Evolutionary conservation across 35 echinoderm and acorn worm species (phyloP).

Genomic region (Apostichopus parvimensis): DNA sequence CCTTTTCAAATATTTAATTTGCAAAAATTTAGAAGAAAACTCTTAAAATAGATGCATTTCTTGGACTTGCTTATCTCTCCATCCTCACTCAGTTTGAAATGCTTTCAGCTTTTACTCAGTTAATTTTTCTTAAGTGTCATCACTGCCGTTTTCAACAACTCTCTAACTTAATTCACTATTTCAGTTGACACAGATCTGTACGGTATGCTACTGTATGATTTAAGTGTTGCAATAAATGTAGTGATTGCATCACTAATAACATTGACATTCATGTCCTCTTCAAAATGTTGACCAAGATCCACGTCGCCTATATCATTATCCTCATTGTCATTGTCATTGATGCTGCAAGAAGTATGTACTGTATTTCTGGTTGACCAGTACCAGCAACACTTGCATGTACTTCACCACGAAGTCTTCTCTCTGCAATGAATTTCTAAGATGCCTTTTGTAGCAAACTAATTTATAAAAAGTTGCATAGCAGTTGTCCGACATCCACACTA

Average conservation of each 20-base stretch:
- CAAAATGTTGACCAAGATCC: background rate
- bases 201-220: slow-evolving; percentile 18
- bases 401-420: background rate
- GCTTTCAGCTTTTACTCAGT: background rate
- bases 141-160: background rate
- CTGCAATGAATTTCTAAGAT: background rate
- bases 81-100: background rate
- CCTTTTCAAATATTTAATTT: background rate
- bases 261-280: background rate
- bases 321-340: too few relatives aligned
- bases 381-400: too few relatives aligned
- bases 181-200: slow-evolving; percentile 18
- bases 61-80: background rate
- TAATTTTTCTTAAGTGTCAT: background rate
- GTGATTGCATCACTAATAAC: slow-evolving; percentile 12
- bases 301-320: background rate
- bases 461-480: slow-evolving; percentile 5
- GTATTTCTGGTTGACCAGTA: too few relatives aligned
- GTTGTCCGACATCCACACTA: background rate
- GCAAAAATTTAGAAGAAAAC: background rate
- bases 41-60: slow-evolving; percentile 7
- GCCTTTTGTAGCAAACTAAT: background rate
- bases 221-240: background rate
- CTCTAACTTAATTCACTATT: slow-evolving; percentile 7
- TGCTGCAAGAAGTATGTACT: too few relatives aligned